Evolutionary conservation across 2,113 vertebrate species (phyloP).

Genomic region (Cebidichthys violaceus): DNA sequence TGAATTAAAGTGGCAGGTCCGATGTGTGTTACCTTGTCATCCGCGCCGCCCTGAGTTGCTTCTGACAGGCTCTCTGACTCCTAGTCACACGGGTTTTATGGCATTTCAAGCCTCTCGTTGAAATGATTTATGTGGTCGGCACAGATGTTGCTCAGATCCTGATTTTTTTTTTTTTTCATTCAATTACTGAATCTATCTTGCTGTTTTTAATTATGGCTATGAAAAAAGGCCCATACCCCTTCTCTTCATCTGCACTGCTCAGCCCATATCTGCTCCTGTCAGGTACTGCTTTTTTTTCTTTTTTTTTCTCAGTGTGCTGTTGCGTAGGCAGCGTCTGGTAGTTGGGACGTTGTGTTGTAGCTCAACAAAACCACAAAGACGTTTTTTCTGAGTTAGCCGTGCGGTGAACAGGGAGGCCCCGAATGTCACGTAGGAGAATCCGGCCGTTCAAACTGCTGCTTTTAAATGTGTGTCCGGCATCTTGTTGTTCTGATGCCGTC

Average conservation of each 20-base stretch:
- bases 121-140: constrained; percentile 85
- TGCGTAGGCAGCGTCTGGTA: not conserved
- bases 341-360: not conserved
- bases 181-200: constrained; percentile 86
- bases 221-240: constrained; percentile 82
- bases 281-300: constrained; percentile 50
- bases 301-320: not conserved
- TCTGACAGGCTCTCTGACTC: constrained; percentile 81
- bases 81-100: constrained; percentile 79
- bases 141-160: constrained; percentile 87
- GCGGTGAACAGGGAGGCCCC: not conserved
- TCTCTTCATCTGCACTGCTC: constrained; percentile 79
- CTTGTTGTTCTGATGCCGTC: not conserved
- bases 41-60: constrained; percentile 63
- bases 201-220: constrained; percentile 87
- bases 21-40: constrained; percentile 75
- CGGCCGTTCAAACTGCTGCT: not conserved
- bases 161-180: constrained; percentile 87
- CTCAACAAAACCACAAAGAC: not conserved
- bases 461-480: not conserved
- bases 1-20: constrained; percentile 71
- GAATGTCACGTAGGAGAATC: no score
- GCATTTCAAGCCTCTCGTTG: constrained; percentile 82
- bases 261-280: constrained; percentile 77
- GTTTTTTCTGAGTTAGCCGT: constrained; percentile 6